Base-by-base conservation (phyloP, 2,888 invertebrate species). In the Apamea monoglypha region DNA sequence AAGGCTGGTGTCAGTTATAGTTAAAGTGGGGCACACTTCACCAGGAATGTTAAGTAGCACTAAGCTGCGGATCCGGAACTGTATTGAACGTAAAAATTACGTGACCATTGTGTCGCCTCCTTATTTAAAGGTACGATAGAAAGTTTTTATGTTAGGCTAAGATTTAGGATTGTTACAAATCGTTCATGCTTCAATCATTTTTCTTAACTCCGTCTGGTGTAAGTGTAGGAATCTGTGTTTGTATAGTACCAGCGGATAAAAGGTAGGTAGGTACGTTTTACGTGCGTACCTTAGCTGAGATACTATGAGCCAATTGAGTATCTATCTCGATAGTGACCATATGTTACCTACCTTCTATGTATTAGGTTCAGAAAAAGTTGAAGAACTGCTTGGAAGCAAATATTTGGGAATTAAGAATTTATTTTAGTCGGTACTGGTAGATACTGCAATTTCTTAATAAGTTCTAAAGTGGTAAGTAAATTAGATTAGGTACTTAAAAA, bases 21-120 rank as follows among this genome's bases (percentile, higher is more conserved):
- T 70, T 83, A 83, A 94, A 94, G 91, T 95, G 87, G 94, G 94
- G 78, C 94, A 92, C 88, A 89, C 91, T 88, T 88, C 89, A 92
- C 89, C 83, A 88, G 91, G 95, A 94, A 95, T 95, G 92, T 90
- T 94, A 95, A 95, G 91, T 92, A 93, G 93, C 89, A 90, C 88
- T 90, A 83, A 86, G 86, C 90, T 89, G 91, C 89, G 89, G 80
- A 86, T 87, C 83, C 86, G 87, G 92, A 92, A 92, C 92, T 89
- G 80, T 89, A 90, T 91, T 90, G 89, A 91, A 89, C 90, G 89
- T 89, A 90, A 91, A 91, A 92, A 88, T 90, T 90, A 92, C 92
- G 92, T 92, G 93, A 91, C 89, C 83, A 91, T 88, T 88, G 87
- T 88, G 78, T 89, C 79, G 72, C 77, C 67, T 79, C 77, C 79